A percentile compares a stretch with the other conserved stretches of the same genome.
Conservation (phyloP, 1,140 invertebrate genomes). For the Leptopilina boulardi region DNA sequence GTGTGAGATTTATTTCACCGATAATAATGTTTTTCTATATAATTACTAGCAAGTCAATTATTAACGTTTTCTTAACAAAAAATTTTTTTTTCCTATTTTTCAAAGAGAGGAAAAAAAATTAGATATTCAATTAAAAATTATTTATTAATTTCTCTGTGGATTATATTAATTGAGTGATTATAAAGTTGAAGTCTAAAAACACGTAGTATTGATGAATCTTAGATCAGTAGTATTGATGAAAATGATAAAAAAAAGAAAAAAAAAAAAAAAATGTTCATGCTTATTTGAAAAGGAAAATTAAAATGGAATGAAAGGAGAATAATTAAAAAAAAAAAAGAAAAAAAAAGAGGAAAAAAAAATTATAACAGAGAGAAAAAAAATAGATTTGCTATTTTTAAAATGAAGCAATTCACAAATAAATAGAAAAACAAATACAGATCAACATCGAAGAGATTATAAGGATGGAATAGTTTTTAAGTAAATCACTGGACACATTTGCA, state of each 20-base stretch:
- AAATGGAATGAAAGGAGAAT: background rate
- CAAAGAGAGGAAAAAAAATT: background rate
- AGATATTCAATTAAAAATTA: background rate
- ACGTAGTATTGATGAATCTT: constrained; percentile 9
- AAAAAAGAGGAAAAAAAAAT: background rate
- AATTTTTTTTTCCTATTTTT: too few species aligned
- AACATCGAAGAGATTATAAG: constrained; percentile 20
- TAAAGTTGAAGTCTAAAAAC: constrained; percentile 24
- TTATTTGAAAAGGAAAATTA: background rate
- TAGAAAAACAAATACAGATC: background rate
- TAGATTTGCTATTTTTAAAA: constrained; percentile 33
- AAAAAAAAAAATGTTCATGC: too few species aligned
- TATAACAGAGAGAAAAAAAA: background rate
- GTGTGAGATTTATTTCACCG: too few species aligned
- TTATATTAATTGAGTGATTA: background rate
- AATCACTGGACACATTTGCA: constrained; percentile 44
- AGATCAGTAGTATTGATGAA: background rate
- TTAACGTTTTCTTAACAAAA: too few species aligned
- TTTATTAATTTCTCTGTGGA: background rate
- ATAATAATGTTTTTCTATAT: too few species aligned
- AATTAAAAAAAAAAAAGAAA: background rate
- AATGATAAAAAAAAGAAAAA: background rate
- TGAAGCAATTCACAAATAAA: constrained; percentile 22
- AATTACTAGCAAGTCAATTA: too few species aligned
- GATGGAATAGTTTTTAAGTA: constrained; percentile 23